Evolutionary conservation across 2,888 invertebrate species (phyloP), one percentile per base, ranked within the genome.

Genomic region (Patella pellucida): DNA sequence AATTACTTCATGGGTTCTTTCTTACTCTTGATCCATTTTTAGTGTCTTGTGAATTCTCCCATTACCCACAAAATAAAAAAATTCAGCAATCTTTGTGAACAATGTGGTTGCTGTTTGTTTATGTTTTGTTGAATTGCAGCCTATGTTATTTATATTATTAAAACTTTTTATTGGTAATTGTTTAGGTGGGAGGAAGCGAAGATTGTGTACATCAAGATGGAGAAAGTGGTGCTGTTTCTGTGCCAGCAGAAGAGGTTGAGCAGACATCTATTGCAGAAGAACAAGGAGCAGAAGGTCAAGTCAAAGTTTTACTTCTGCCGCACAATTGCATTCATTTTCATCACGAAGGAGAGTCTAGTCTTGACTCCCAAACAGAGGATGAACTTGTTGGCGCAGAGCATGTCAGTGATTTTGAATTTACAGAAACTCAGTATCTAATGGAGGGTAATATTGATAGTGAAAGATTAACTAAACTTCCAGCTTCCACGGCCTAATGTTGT

Each of bases 201-300:
- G 88, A 88, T 73, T 86, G 86, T 73, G 85, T 88, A 2, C 86
- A 84, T 41, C 85, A 81, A 67, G 87, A 87, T 71, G 80, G 81
- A 16, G 87, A 87, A 69, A 85, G 85, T 73, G 85, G 85, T n/a
- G 77, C 82, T 56, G 82, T 81, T 15, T 81, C 83, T 2, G 82
- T 82, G 11, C 81, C 83, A 3, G 81, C 79, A 11, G 86, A 85
- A 62, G 86, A 87, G 27, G 78, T 82, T 0, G 86, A 87, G 74
- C 83, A 80, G 31, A 78, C 82, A 27, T 85, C 86, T 16, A 84
- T 82, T 7, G 82, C 83, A 0, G 88, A 88, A 27, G 86, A 86
- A n/a, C 83, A 84, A 62, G 83, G 83, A 16, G 81, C 79, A 14
- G 85, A 84, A 72, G 84, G 83, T 2, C 79, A 79, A 72, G 83